Conservation (phyloP, 2,113 vertebrate genomes). For the Dolichallabes microphthalmus region DNA sequence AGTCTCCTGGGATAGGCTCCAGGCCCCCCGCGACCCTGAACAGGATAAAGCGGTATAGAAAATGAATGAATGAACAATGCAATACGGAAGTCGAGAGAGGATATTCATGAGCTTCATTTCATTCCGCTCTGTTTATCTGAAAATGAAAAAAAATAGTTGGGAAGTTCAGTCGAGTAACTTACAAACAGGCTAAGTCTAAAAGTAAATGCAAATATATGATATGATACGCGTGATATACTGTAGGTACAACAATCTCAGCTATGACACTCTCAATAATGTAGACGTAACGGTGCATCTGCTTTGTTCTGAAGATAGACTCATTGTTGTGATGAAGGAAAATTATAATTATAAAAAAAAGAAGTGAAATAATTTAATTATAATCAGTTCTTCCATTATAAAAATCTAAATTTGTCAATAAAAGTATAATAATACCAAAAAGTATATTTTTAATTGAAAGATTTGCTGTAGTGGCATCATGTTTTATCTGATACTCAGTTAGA, state of each 20-base stretch:
- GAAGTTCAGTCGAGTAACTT: not conserved
- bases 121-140: not conserved
- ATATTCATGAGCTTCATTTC: not conserved
- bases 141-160: not conserved
- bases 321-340: not conserved
- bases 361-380: not conserved
- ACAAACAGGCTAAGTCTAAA: not conserved
- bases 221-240: not conserved
- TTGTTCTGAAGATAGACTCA: not conserved
- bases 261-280: not conserved
- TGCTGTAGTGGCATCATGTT: not conserved
- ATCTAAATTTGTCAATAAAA: not conserved
- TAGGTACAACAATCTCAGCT: not conserved
- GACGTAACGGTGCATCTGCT: too few species aligned
- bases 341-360: not conserved
- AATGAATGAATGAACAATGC: too few species aligned
- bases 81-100: not conserved
- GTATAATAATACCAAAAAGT: not conserved
- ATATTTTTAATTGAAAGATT: not conserved
- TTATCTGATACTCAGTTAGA: not conserved
- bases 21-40: too few species aligned
- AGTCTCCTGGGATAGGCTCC: too few species aligned
- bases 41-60: too few species aligned
- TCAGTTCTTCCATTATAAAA: not conserved
- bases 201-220: not conserved